Evolutionary conservation across 1,140 invertebrate genomes (phyloP).

Genomic region (Parasteatoda tepidariorum): DNA sequence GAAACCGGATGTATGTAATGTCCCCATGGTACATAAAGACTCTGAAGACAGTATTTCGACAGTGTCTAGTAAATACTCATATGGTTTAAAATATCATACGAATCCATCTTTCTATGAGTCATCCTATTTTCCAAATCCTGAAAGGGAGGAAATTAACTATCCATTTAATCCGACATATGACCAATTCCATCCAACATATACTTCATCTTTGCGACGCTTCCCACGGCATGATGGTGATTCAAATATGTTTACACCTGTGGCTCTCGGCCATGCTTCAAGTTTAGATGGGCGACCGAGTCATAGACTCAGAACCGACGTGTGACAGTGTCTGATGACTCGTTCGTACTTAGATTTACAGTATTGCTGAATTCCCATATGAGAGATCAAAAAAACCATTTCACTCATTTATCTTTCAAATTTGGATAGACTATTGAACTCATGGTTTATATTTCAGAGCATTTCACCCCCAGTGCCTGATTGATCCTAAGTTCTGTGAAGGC

Average conservation of each 20-base stretch:
- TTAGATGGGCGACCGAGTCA: background rate
- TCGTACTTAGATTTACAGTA: too few relatives aligned
- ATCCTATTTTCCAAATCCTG: background rate
- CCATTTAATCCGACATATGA: constrained; percentile 37
- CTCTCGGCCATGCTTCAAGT: background rate
- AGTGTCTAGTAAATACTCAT: constrained; percentile 37
- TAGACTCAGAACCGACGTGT: constrained; percentile 20
- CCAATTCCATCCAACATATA: constrained; percentile 42
- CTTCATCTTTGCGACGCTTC: constrained; percentile 25
- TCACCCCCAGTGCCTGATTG: too few relatives aligned
- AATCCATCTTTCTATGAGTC: constrained; percentile 10
- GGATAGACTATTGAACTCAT: too few relatives aligned
- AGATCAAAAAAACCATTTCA: too few relatives aligned
- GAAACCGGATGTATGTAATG: background rate
- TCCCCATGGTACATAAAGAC: background rate
- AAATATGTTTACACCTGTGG: background rate
- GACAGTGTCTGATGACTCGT: too few relatives aligned
- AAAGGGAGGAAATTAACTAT: constrained; percentile 9
- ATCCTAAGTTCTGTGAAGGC: too few relatives aligned
- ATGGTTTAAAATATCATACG: background rate
- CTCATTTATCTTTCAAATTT: too few relatives aligned
- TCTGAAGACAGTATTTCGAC: constrained; percentile 11
- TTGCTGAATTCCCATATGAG: too few relatives aligned
- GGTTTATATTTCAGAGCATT: too few relatives aligned
- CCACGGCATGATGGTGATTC: background rate